Conservation (phyloP, 2,888 invertebrate genomes). For the Spialia ferax region DNA sequence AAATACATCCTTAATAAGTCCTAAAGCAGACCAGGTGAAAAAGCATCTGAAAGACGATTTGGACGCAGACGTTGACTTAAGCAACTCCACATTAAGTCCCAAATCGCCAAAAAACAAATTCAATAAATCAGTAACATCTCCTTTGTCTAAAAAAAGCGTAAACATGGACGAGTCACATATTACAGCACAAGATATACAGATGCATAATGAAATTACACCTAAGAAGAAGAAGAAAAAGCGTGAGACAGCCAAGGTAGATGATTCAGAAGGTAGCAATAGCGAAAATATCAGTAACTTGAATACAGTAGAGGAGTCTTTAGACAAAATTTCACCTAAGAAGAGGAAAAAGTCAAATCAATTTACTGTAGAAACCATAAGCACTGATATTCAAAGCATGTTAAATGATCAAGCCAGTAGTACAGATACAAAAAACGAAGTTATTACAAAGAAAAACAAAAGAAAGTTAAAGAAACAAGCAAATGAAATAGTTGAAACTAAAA, state of each 20-base stretch:
- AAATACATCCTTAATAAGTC: slow-evolving; percentile 54
- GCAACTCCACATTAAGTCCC: slow-evolving; percentile 43
- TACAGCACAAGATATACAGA: slow-evolving; percentile 41
- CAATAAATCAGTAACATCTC: slow-evolving; percentile 21
- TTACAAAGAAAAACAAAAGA: slow-evolving; percentile 13
- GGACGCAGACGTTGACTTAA: slow-evolving; percentile 49
- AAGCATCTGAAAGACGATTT: slow-evolving; percentile 72
- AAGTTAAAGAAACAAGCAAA: slow-evolving; percentile 1
- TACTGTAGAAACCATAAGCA: slow-evolving; percentile 3
- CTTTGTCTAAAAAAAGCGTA: slow-evolving; percentile 35
- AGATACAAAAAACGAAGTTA: slow-evolving; percentile 20
- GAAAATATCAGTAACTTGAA: slow-evolving; percentile 4
- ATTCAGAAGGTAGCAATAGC: neutral
- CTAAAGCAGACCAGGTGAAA: slow-evolving; percentile 76
- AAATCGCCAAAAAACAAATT: slow-evolving; percentile 51
- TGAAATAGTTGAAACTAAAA: neutral
- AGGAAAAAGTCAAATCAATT: slow-evolving; percentile 31
- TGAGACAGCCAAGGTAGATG: neutral
- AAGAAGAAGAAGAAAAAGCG: slow-evolving; percentile 58
- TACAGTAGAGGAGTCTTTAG: slow-evolving; percentile 31
- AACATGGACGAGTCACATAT: slow-evolving; percentile 21
- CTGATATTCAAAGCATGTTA: slow-evolving; percentile 36
- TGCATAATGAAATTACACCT: slow-evolving; percentile 55
- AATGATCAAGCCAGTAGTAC: neutral
- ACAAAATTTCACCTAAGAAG: slow-evolving; percentile 43